Evolutionary conservation across 2,113 vertebrate genomes (phyloP), one percentile per base, ranked within the genome.

Genomic region (Hippocampus zosterae): DNA sequence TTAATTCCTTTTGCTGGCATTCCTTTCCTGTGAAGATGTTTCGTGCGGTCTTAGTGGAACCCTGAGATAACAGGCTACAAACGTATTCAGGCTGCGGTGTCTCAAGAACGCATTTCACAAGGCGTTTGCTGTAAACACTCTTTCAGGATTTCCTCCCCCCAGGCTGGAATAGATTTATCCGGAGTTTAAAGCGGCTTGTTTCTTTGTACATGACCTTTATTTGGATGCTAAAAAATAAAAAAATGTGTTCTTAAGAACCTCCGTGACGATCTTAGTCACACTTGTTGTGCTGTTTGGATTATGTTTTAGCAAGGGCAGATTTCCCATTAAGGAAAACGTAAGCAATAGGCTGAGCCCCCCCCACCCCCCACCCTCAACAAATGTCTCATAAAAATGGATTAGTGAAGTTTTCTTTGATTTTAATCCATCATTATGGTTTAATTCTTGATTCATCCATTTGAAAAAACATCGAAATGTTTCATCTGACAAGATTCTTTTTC

Each of bases 31-130:
- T 18, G 21, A 59, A 59, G 29, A 42, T 27, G 23, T 65, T 65
- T 29, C 48, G 9, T 19, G 27, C 11, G 23, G 23, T 61, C 27
- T 63, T 42, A 46, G 25, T 68, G 62, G 33, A 61, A 72, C 60
- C 70, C 69, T 8, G 27, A 65, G 68, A 68, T 53, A 65, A 37
- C 68, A 69, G 37, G 42, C n/a, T 7, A 67, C 25, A 0, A 37
- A 67, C 8, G 53, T 55, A 78, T 87, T 73, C 68, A 44, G 1
- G 53, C 50, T 76, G 84, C 77, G 81, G 82, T 78, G 82, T 83
- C 82, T 60, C 44, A 11, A 42, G 21, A 52, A 69, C 3, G 63
- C 78, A 61, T 44, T 81, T 83, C 67, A 67, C 74, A 67, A 67
- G 23, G 55, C 40, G 23, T 3, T 57, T 57, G 70, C 21, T 74